phyloP scores from a whole-genome alignment of 2,888 invertebrate genomes.

The Thereva unica region DNA sequence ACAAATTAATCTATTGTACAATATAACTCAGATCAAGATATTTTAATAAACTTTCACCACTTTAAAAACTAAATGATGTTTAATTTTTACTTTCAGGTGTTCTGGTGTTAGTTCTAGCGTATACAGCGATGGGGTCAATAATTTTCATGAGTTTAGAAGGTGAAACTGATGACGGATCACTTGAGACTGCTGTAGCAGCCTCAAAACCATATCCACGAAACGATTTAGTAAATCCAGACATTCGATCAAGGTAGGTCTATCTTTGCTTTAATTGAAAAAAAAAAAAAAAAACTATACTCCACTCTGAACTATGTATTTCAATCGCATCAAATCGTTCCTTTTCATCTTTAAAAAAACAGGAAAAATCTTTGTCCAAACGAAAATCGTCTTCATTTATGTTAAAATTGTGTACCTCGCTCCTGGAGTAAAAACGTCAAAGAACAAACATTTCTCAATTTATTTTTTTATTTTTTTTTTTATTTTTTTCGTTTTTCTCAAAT shows the following conservation, averaged over 20 bases:
- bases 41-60: not conserved
- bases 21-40: not conserved
- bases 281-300: not conserved
- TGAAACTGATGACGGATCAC: constrained; percentile 59
- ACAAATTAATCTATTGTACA: too few relatives aligned
- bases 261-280: not conserved
- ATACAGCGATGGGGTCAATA: constrained; percentile 90
- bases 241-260: constrained; percentile 62
- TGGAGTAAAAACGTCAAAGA: too few relatives aligned
- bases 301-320: too few relatives aligned
- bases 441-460: too few relatives aligned
- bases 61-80: constrained; percentile 15
- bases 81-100: constrained; percentile 50
- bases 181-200: constrained; percentile 68
- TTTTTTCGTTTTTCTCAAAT: too few relatives aligned
- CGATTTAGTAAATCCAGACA: constrained; percentile 61
- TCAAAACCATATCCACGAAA: constrained; percentile 67
- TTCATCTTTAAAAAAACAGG: too few relatives aligned
- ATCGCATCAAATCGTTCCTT: too few relatives aligned
- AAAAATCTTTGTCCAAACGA: too few relatives aligned
- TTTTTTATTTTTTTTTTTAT: too few relatives aligned
- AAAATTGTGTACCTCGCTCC: too few relatives aligned
- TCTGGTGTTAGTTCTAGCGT: constrained; percentile 77
- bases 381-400: too few relatives aligned
- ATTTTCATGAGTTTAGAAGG: constrained; percentile 87